These are phyloP conservation scores for Lepidonotus clava DNA, from an alignment of 2,888 invertebrate species.

Conservation along the genomic window DNA sequence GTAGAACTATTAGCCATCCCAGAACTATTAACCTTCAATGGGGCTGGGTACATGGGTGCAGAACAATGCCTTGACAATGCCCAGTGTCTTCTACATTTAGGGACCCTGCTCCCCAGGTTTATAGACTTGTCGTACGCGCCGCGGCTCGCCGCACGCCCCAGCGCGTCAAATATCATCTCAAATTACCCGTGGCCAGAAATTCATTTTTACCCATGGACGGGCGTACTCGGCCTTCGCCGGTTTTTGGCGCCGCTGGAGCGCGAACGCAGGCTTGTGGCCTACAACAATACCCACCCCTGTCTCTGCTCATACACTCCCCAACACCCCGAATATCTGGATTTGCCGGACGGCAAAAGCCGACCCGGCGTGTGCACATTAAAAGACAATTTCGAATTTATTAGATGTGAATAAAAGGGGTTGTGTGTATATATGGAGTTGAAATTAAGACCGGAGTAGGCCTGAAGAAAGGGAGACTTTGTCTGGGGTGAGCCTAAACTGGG, in stretches of 20 bases:
- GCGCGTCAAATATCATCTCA: slow-evolving; percentile 29
- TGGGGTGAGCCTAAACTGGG: neutral
- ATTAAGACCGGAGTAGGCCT: neutral
- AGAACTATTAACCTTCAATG: too few species aligned
- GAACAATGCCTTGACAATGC: neutral
- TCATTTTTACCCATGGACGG: slow-evolving; percentile 28
- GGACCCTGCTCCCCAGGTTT: too few species aligned
- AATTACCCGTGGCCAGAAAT: slow-evolving; percentile 39
- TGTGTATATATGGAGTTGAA: slow-evolving; percentile 8
- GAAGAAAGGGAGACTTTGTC: neutral
- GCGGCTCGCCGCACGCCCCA: neutral
- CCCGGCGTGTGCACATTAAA: slow-evolving; percentile 41
- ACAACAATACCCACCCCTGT: slow-evolving; percentile 19
- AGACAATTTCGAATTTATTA: slow-evolving; percentile 51
- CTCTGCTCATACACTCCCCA: slow-evolving; percentile 22
- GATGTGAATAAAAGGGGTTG: slow-evolving; percentile 50
- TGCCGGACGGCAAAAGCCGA: neutral
- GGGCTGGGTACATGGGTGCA: too few species aligned
- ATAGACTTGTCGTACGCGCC: too few species aligned
- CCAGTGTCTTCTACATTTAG: too few species aligned
- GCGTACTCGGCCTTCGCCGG: neutral
- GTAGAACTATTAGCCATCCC: too few species aligned
- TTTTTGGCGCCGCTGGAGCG: neutral
- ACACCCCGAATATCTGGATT: neutral
- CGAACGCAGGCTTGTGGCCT: slow-evolving; percentile 14